These are phyloP conservation scores for Podarcis muralis DNA, from an alignment of 2,113 vertebrate genomes.

Conservation along the genomic window DNA sequence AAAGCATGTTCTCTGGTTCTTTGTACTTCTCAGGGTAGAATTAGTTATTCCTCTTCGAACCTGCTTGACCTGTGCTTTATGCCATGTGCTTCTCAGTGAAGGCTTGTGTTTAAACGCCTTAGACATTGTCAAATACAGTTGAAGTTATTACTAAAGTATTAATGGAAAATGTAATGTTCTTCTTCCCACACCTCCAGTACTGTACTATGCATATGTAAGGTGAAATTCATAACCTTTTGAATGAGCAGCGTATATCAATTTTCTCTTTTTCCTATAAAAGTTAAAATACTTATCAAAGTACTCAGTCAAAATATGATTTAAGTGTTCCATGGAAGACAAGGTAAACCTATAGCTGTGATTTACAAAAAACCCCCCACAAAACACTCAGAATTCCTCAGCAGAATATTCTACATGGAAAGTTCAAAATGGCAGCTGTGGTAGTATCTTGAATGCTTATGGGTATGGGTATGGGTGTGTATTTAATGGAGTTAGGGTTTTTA, in stretches of 20 bases:
- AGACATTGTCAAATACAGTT: background rate
- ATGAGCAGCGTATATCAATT: background rate
- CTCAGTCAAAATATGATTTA: background rate
- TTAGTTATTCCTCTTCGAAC: slow-evolving; percentile 16
- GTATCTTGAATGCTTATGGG: background rate
- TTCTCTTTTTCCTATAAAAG: background rate
- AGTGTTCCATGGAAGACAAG: background rate
- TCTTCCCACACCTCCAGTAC: background rate
- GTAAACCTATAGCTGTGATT: background rate
- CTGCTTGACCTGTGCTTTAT: background rate
- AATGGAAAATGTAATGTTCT: background rate
- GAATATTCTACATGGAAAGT: background rate
- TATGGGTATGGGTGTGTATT: too few species aligned
- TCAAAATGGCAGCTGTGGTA: background rate
- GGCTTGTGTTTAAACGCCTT: background rate
- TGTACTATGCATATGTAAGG: background rate
- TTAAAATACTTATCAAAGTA: background rate
- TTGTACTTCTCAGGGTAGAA: background rate
- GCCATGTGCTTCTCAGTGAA: slow-evolving; percentile 1
- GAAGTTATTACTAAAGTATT: background rate
- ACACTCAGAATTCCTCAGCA: background rate
- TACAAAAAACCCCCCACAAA: too few species aligned
- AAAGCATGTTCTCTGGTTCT: background rate
- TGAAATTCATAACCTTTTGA: background rate
- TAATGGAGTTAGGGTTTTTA: background rate